phyloP scores from a whole-genome alignment of 2,888 invertebrate genomes.

The Platycheirus rosarum region DNA sequence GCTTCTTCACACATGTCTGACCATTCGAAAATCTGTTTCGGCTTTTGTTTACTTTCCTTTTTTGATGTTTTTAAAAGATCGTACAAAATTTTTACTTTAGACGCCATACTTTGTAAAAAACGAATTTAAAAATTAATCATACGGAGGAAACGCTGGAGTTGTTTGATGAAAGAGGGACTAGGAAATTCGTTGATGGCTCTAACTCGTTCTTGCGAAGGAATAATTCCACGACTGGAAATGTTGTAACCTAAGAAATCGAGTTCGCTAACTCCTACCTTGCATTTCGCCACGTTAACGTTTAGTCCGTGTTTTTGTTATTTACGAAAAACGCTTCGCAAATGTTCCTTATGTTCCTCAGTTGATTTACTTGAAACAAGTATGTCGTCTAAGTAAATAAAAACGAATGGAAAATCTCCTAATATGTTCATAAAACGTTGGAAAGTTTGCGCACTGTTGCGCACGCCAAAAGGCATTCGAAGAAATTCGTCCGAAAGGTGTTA shows the following conservation, averaged over 20 bases:
- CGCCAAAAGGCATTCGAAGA: conserved; percentile 77
- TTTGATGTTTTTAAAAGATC: conserved; percentile 4
- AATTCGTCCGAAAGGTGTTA: conserved; percentile 79
- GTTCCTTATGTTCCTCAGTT: conserved; percentile 9
- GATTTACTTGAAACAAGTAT: conserved; percentile 15
- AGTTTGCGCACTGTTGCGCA: conserved; percentile 75
- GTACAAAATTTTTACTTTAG: conserved; percentile 5
- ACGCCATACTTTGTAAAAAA: conserved; percentile 14
- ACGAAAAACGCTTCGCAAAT: conserved; percentile 17
- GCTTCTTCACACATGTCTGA: conserved; percentile 16
- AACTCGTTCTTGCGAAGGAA: conserved; percentile 20
- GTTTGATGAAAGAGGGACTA: conserved; percentile 10
- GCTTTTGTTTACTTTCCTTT: not conserved
- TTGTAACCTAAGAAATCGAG: conserved; percentile 14
- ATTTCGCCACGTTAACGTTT: conserved; percentile 21
- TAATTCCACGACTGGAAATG: conserved; percentile 25
- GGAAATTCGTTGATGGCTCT: conserved; percentile 26
- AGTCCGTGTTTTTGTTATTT: conserved; percentile 25
- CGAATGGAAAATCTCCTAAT: conserved; percentile 70
- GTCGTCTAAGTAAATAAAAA: conserved; percentile 50
- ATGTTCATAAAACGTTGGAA: conserved; percentile 77
- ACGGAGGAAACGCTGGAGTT: conserved; percentile 29
- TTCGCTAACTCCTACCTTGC: conserved; percentile 24
- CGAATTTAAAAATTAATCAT: conserved; percentile 36
- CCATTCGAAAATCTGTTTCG: conserved; percentile 2